Conservation (phyloP, 35 echinoderm and acorn worm species). For the Patiria miniata region DNA sequence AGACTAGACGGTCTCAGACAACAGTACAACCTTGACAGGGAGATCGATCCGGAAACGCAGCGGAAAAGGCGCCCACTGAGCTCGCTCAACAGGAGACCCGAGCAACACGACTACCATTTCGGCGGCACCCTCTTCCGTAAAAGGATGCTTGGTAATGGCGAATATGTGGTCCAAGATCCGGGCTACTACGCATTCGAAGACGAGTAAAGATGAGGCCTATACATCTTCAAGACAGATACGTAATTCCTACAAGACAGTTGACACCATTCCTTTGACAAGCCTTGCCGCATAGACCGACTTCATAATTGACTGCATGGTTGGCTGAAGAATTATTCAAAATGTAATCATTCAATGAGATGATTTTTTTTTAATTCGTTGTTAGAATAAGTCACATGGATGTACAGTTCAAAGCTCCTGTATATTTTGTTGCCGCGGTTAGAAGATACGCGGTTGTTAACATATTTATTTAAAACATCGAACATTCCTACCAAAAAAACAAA, state of each 20-base stretch:
- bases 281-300: too few relatives aligned
- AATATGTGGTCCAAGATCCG: neutral
- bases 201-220: neutral
- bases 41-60: neutral
- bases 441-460: too few relatives aligned
- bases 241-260: neutral
- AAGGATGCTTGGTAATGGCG: neutral
- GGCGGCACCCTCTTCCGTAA: neutral
- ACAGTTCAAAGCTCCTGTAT: too few relatives aligned
- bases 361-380: too few relatives aligned
- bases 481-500: too few relatives aligned
- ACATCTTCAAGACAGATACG: neutral
- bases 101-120: slow-evolving; percentile 1
- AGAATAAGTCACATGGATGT: too few relatives aligned
- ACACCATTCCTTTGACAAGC: neutral
- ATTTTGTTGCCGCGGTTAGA: too few relatives aligned
- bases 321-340: too few relatives aligned
- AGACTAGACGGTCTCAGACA: slow-evolving; percentile 1
- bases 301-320: too few relatives aligned
- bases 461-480: too few relatives aligned
- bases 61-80: neutral
- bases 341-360: too few relatives aligned
- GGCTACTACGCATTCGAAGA: slow-evolving; percentile 23
- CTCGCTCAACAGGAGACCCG: neutral
- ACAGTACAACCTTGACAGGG: neutral